Base-by-base conservation (phyloP, 2,888 invertebrate genomes). In the Eueremaeus valkanovi region DNA sequence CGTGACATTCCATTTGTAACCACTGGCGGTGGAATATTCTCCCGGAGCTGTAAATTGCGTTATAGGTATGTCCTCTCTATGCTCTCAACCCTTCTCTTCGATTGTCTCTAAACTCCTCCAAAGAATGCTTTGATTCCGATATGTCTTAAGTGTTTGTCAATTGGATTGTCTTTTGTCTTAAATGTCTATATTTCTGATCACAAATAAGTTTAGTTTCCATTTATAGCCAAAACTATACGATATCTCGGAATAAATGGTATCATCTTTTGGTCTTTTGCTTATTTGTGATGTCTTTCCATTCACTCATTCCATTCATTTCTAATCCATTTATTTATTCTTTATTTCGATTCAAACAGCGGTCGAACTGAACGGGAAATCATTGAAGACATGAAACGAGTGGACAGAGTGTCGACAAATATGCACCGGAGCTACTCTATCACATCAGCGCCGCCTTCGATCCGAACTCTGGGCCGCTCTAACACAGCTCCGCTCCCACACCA, bases 31-130 rank as follows among this genome's bases (percentile, higher is more conserved):
- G 92, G 93, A 70, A 88, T 95, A 81, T 95, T 95, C 85, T 93
- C 93, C 31, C 92, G 93, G 90, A 94, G 95, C 76, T 93, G 94
- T 40, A 94, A 94, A 85, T 95, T 95, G 84, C 90, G 92, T 81
- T 95, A 95, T 80, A 84, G 84, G 84, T 84, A 79, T 42, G 8
- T 27, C 66, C n/a, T 11, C 3, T 16, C n/a, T 18, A 16, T 18
- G n/a, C n/a, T n/a, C n/a, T n/a, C n/a, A n/a, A n/a, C n/a, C n/a
- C n/a, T n/a, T n/a, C n/a, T n/a, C n/a, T n/a, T n/a, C n/a, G n/a
- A n/a, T n/a, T n/a, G n/a, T n/a, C n/a, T n/a, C n/a, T n/a, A n/a
- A n/a, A n/a, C n/a, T n/a, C n/a, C n/a, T n/a, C n/a, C n/a, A n/a
- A n/a, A n/a, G n/a, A n/a, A n/a, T n/a, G n/a, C 11, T 49, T 49